phyloP scores from a whole-genome alignment of 2,888 invertebrate genomes.

The Hydriomena furcata region DNA sequence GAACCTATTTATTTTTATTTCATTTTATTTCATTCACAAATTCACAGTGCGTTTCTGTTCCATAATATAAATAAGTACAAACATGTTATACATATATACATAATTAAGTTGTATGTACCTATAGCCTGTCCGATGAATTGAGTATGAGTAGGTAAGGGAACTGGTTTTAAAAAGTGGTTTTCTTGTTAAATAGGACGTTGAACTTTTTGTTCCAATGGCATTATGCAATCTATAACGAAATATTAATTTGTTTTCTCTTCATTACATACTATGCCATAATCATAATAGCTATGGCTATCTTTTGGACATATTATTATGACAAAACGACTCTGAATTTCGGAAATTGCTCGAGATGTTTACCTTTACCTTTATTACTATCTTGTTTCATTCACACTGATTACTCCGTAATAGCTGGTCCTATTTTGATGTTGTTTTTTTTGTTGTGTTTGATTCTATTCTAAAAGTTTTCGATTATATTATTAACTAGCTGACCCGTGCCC shows the following conservation, averaged over 20 bases:
- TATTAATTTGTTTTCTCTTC: conserved; percentile 66
- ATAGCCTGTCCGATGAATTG: conserved; percentile 36
- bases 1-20: too few species aligned
- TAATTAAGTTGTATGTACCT: conserved; percentile 19
- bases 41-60: conserved; percentile 22
- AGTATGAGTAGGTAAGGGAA: conserved; percentile 61
- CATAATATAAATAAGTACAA: conserved; percentile 9
- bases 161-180: conserved; percentile 76
- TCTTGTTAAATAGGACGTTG: conserved; percentile 73
- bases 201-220: conserved; percentile 66
- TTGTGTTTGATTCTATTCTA: too few species aligned
- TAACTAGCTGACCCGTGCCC: too few species aligned
- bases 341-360: too few species aligned
- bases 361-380: too few species aligned
- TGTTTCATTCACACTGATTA: too few species aligned
- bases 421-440: too few species aligned
- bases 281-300: conserved; percentile 8
- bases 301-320: not conserved
- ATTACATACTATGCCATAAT: conserved; percentile 39
- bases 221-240: conserved; percentile 61
- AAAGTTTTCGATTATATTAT: too few species aligned
- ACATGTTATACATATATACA: conserved; percentile 6
- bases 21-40: too few species aligned
- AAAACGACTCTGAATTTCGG: too few species aligned
- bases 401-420: too few species aligned